Evolutionary conservation across 1,140 invertebrate species (phyloP).

Genomic region (Tetramorium alpestre): DNA sequence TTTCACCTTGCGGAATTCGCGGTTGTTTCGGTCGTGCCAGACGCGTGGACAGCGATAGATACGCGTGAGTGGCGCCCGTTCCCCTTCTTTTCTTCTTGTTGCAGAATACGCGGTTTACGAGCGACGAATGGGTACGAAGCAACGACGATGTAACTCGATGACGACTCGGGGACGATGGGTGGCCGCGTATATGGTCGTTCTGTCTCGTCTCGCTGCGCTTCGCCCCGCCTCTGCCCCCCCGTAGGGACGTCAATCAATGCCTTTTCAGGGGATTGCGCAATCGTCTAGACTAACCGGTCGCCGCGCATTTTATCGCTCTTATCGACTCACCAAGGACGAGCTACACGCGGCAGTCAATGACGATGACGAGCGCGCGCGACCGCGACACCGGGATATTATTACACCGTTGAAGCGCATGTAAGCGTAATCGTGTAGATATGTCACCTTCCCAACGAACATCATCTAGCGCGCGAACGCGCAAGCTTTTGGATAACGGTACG

Average conservation of each 20-base stretch:
- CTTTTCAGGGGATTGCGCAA: constrained; percentile 77
- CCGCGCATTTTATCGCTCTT: constrained; percentile 74
- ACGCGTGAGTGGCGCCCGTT: constrained; percentile 11
- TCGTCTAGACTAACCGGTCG: constrained; percentile 76
- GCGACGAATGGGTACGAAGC: constrained; percentile 28
- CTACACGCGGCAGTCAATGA: constrained; percentile 58
- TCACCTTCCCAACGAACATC: neutral
- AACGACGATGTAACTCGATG: constrained; percentile 46
- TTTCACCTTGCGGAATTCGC: neutral
- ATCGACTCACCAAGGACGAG: constrained; percentile 71
- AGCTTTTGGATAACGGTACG: neutral
- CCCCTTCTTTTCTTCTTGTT: constrained; percentile 14
- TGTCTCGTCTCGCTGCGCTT: constrained; percentile 39
- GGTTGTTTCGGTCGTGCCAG: constrained; percentile 1
- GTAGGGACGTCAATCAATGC: constrained; percentile 72
- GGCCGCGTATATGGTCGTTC: constrained; percentile 39
- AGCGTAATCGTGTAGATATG: constrained; percentile 24
- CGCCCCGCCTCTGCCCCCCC: neutral
- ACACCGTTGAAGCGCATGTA: constrained; percentile 16
- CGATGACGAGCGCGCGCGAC: constrained; percentile 25
- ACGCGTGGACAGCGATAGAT: neutral
- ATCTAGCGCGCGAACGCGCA: neutral
- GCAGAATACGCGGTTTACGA: constrained; percentile 48
- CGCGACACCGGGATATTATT: constrained; percentile 41
- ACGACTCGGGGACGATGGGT: constrained; percentile 55